Conservation (phyloP, 2,888 invertebrate species). For the Drosophila falleni region DNA sequence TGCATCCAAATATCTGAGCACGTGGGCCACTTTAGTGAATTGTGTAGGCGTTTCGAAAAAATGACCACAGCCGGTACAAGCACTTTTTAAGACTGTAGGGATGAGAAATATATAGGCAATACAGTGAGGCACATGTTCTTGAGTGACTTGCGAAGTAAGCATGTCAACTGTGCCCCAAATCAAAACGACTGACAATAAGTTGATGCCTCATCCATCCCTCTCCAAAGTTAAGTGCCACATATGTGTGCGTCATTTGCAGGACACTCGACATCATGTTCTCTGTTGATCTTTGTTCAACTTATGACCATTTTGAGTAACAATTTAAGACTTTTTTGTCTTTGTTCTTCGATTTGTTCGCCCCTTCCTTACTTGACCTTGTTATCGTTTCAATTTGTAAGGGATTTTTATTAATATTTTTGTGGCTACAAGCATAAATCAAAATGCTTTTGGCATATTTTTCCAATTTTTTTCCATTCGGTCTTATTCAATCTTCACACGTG, state of each 20-base stretch:
- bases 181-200: conserved; percentile 55
- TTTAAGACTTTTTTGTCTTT: not conserved
- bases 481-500: conserved; percentile 41
- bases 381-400: conserved; percentile 59
- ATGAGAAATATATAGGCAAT: not conserved
- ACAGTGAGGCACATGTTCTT: conserved; percentile 54
- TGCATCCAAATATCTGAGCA: conserved; percentile 40
- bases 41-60: conserved; percentile 36
- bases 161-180: conserved; percentile 37
- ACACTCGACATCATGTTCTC: conserved; percentile 25
- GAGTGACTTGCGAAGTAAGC: conserved; percentile 60
- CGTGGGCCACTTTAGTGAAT: conserved; percentile 35
- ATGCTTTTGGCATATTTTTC: conserved; percentile 38
- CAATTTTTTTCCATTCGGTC: conserved; percentile 3
- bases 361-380: conserved; percentile 33
- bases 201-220: not conserved
- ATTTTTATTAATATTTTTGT: conserved; percentile 66
- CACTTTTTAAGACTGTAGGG: not conserved
- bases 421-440: conserved; percentile 61
- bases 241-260: conserved; percentile 55
- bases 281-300: conserved; percentile 28
- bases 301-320: not conserved
- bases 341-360: not conserved
- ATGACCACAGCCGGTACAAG: conserved; percentile 34
- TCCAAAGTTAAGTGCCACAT: conserved; percentile 19